A percentile compares a stretch with the other conserved stretches of the same genome.
These are phyloP conservation scores for Periophthalmodon schlosseri DNA, from an alignment of 2,113 vertebrate genomes.

Conservation along the genomic window DNA sequence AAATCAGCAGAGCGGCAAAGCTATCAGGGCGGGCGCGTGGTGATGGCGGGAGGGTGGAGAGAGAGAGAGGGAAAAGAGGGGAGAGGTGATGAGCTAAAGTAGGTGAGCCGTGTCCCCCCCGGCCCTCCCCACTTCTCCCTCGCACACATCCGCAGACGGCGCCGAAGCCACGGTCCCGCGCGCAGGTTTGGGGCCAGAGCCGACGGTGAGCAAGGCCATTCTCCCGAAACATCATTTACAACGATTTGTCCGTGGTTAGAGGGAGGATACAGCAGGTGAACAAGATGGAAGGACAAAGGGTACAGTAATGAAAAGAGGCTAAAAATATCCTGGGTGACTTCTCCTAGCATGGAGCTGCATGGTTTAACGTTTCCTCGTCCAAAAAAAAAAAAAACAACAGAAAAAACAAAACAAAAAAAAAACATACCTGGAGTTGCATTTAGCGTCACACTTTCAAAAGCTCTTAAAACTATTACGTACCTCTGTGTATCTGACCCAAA, in stretches of 20 bases:
- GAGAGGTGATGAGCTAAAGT: slow-evolving; percentile 56
- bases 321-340: no score
- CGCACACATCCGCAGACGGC: slow-evolving; percentile 59
- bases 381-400: no score
- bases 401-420: no score
- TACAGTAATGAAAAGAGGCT: no score
- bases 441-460: no score
- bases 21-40: slow-evolving; percentile 67
- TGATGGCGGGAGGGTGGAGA: slow-evolving; percentile 23
- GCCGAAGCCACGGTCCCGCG: slow-evolving; percentile 42
- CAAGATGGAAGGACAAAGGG: no score
- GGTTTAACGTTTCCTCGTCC: no score
- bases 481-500: no score
- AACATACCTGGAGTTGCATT: no score
- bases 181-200: slow-evolving; percentile 11
- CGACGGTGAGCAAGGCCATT: neutral
- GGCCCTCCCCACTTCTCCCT: neutral
- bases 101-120: slow-evolving; percentile 61
- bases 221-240: neutral
- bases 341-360: no score
- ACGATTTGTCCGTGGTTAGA: neutral
- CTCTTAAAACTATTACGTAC: no score
- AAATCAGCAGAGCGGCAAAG: slow-evolving; percentile 78
- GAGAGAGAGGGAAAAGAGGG: slow-evolving; percentile 2
- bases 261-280: neutral